Evolutionary conservation across 1,140 invertebrate genomes (phyloP), one percentile per base, ranked within the genome.

Genomic region (Drosophila oshimai): DNA sequence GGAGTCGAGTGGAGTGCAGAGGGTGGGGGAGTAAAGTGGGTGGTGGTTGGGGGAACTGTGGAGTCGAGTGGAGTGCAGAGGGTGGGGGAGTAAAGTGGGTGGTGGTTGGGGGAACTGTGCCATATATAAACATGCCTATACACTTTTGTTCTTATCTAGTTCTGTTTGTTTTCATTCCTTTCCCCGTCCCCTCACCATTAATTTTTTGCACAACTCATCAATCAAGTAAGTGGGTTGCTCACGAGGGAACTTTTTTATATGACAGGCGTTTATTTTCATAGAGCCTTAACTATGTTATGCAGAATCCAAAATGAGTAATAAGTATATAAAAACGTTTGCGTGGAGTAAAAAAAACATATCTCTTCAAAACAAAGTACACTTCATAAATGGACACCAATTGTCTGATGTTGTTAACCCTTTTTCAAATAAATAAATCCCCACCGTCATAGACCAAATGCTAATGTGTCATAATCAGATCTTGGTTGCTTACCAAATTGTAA

Each of bases 401-500:
- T 26, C 12, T 36, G 20, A 31, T 33, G 22, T 17, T 28, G 24
- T 5, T 4, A 10, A 24, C 7, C 28, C 31, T 13, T 6, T 33
- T 22, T 22, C 22, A 22, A 22, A n/a, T n/a, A n/a, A n/a, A n/a
- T n/a, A 22, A 22, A 10, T 22, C 18, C 9, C 24, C 24, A 4
- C 9, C 28, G 10, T 36, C 36, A 1, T 1, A 37, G 18, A 41
- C 39, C 28, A 18, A 47, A 47, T 64, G 68, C 60, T 83, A 81
- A 84, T 83, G 73, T 45, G 61, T 69, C 53, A 34, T 33, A 62
- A 74, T 81, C 42, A 74, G 49, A 60, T 6, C 7, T 42, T 13
- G 20, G 47, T 36, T 24, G 20, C 20, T 3, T 22, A n/a, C n/a
- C n/a, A n/a, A n/a, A n/a, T n/a, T n/a, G n/a, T n/a, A 24, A 37